Conservation (phyloP, 2,113 vertebrate species). For the Rhabdomys dilectus region DNA sequence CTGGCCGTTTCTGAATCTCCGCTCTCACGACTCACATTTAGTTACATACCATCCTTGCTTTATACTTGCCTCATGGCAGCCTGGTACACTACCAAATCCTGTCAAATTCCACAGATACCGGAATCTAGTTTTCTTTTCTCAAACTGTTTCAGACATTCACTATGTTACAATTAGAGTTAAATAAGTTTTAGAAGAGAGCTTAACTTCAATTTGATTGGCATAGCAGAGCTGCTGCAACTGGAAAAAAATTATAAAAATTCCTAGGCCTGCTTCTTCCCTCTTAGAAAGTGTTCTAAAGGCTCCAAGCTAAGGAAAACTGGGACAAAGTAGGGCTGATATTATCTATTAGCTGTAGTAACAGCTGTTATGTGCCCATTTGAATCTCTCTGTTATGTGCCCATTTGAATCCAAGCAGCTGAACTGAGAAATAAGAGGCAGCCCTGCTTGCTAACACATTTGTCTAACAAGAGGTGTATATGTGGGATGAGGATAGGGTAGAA, state of each 20-base stretch:
- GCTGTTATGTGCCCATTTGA: not conserved
- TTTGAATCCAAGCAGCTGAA: not conserved
- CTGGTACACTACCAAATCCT: not conserved
- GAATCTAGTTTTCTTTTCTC: conserved; percentile 17
- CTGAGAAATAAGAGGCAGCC: not conserved
- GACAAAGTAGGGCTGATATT: not conserved
- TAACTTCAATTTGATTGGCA: conserved; percentile 36
- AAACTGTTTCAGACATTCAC: not conserved
- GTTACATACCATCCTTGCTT: not conserved
- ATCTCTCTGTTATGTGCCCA: not conserved
- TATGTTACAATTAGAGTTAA: conserved; percentile 30
- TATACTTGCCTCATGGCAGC: not conserved
- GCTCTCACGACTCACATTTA: not conserved
- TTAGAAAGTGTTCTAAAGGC: conserved; percentile 1
- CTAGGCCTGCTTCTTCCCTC: not conserved
- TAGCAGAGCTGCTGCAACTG: not conserved
- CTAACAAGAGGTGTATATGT: not conserved
- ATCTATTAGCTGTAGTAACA: not conserved
- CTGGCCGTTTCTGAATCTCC: conserved; percentile 33
- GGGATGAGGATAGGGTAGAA: too few relatives aligned
- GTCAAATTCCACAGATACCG: not conserved
- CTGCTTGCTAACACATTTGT: not conserved
- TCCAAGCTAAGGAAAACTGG: not conserved
- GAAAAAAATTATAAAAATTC: conserved; percentile 57
- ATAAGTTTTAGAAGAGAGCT: not conserved